Conservation (phyloP, 2,888 invertebrate species). For the Andrena haemorrhoa region DNA sequence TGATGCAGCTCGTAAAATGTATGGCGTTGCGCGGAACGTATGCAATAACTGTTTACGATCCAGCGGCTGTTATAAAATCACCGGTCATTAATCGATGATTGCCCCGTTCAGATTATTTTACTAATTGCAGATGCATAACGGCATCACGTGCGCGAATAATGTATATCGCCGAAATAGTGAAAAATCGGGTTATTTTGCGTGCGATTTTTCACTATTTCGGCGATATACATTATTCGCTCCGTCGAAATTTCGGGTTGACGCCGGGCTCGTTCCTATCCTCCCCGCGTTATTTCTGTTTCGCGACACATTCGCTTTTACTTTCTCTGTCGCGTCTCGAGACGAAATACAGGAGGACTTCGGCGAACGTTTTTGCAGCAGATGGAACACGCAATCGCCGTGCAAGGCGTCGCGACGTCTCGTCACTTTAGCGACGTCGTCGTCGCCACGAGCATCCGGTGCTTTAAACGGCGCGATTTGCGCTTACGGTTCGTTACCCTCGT, state of each 20-base stretch:
- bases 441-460: conserved; percentile 57
- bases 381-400: conserved; percentile 50
- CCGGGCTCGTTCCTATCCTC: neutral
- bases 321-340: neutral
- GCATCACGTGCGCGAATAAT: neutral
- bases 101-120: conserved; percentile 4
- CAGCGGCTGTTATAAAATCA: conserved; percentile 7
- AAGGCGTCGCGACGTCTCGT: conserved; percentile 63
- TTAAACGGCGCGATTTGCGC: conserved; percentile 59
- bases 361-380: conserved; percentile 23
- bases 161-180: neutral
- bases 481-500: conserved; percentile 60
- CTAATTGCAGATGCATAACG: conserved; percentile 6
- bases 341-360: conserved; percentile 6
- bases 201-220: too few species aligned
- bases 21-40: neutral
- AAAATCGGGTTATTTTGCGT: too few species aligned
- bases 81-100: conserved; percentile 15
- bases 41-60: neutral
- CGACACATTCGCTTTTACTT: conserved; percentile 12
- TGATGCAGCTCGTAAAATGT: conserved; percentile 27
- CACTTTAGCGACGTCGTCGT: conserved; percentile 57
- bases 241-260: neutral
- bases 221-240: neutral
- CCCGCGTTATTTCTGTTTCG: neutral